Percentiles rank a stretch among this genome's conserved stretches.
These are phyloP conservation scores for Amblyjoppa proteus DNA, from an alignment of 2,888 invertebrate genomes.

Conservation along the genomic window DNA sequence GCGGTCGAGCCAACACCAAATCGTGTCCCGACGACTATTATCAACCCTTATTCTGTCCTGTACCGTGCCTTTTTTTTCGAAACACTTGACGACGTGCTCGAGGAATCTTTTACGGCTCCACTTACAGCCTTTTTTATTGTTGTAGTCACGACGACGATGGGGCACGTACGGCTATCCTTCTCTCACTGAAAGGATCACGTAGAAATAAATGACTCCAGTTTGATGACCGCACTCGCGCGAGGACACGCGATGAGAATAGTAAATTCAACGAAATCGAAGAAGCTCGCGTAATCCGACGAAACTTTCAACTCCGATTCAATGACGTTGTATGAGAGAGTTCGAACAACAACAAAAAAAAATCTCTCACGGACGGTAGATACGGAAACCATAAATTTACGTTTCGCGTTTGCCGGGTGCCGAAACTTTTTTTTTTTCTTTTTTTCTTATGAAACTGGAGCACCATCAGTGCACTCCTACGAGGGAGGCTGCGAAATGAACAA, in stretches of 20 bases:
- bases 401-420: slow-evolving; percentile 24
- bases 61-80: slow-evolving; percentile 31
- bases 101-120: slow-evolving; percentile 31
- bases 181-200: slow-evolving; percentile 7
- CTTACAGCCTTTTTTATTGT: slow-evolving; percentile 32
- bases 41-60: background rate
- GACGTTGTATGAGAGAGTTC: background rate
- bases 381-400: slow-evolving; percentile 18
- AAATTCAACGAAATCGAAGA: background rate
- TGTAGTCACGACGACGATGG: slow-evolving; percentile 11
- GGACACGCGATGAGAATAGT: background rate
- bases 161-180: slow-evolving; percentile 6
- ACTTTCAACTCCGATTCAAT: background rate
- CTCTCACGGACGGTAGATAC: background rate
- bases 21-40: slow-evolving; percentile 21
- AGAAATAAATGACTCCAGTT: slow-evolving; percentile 9
- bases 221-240: slow-evolving; percentile 13
- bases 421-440: slow-evolving; percentile 10
- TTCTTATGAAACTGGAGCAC: slow-evolving; percentile 38
- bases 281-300: background rate
- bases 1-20: slow-evolving; percentile 61
- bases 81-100: slow-evolving; percentile 25
- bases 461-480: slow-evolving; percentile 44
- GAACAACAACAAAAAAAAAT: background rate
- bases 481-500: slow-evolving; percentile 20